phyloP scores from a whole-genome alignment of 2,888 invertebrate genomes.

The Pterobdella sp. region DNA sequence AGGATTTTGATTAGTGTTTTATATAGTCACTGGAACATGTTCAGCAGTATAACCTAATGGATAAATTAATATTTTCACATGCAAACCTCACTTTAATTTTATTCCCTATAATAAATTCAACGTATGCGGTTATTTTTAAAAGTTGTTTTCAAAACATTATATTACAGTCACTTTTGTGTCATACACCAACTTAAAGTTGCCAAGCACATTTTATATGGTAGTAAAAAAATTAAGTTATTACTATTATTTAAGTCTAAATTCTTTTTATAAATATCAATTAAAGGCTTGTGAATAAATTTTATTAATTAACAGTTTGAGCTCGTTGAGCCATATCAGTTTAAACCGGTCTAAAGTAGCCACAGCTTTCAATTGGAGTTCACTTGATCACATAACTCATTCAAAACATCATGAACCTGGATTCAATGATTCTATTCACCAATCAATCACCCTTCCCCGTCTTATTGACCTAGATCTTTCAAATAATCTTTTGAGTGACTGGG shows the following conservation, averaged over 20 bases:
- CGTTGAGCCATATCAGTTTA: slow-evolving; percentile 9
- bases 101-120: too few species aligned
- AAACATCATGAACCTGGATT: background rate
- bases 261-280: too few species aligned
- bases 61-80: too few species aligned
- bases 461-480: slow-evolving; percentile 4
- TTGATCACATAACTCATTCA: background rate
- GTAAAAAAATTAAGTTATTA: background rate
- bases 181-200: background rate
- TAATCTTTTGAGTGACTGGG: slow-evolving; percentile 25
- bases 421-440: background rate
- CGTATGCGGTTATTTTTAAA: too few species aligned
- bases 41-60: too few species aligned
- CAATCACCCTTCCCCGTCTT: background rate
- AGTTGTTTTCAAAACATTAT: too few species aligned
- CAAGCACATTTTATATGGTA: background rate
- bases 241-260: background rate
- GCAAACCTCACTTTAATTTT: too few species aligned
- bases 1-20: too few species aligned
- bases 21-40: too few species aligned
- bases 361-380: background rate
- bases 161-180: too few species aligned
- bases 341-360: background rate
- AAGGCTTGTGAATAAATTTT: too few species aligned
- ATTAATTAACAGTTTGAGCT: background rate